phyloP scores from a whole-genome alignment of 2,797 vertebrate genomes.

The Danio aesculapii region DNA sequence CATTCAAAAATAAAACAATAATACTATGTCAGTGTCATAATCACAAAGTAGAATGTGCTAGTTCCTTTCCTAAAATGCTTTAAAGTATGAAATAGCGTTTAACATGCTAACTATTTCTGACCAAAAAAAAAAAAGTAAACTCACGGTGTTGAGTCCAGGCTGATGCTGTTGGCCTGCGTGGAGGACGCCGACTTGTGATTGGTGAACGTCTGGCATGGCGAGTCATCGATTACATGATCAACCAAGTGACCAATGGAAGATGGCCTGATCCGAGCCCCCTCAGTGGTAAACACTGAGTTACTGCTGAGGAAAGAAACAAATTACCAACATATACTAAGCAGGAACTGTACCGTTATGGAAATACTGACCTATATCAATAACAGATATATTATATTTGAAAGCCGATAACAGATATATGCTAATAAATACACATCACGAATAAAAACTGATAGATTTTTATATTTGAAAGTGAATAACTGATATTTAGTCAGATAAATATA shows the following conservation, averaged over 20 bases:
- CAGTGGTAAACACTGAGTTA: conserved; percentile 90
- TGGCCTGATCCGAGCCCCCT: conserved; percentile 89
- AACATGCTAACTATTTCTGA: background rate
- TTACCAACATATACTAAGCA: background rate
- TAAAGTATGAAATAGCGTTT: background rate
- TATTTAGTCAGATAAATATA: no score
- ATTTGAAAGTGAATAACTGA: no score
- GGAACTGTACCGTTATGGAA: background rate
- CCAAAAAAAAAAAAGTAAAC: conserved; percentile 39
- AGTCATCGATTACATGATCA: conserved; percentile 90
- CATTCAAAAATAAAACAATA: background rate
- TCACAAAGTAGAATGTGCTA: background rate
- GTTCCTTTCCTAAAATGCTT: background rate
- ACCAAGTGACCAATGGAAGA: conserved; percentile 96
- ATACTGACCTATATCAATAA: no score
- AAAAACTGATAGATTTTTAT: no score
- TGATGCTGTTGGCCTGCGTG: conserved; percentile 97
- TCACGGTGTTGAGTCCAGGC: conserved; percentile 95
- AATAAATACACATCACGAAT: no score
- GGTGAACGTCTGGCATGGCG: conserved; percentile 89
- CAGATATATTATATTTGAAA: no score
- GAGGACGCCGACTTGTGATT: conserved; percentile 96
- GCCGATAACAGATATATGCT: no score
- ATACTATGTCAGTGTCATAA: background rate
- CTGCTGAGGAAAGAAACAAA: conserved; percentile 58